A percentile compares a stretch with the other conserved stretches of the same genome.
Conservation (phyloP, 2,888 invertebrate species). For the Megamerina dolium region DNA sequence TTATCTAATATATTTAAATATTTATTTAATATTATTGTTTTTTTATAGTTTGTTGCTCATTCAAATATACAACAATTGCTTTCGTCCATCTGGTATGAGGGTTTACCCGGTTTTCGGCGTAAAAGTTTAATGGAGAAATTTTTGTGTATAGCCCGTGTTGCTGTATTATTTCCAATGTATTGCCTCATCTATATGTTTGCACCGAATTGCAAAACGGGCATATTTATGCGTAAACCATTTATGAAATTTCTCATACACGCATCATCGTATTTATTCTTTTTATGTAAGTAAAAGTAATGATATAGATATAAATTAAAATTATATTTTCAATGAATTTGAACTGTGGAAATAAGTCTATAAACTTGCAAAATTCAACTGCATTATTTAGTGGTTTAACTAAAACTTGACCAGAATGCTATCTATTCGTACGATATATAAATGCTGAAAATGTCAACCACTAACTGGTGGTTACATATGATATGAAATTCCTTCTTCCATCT, state of each 20-base stretch:
- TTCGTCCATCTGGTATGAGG: constrained; percentile 91
- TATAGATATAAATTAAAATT: no score
- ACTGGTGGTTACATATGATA: no score
- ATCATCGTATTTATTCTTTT: constrained; percentile 87
- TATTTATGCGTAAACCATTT: constrained; percentile 86
- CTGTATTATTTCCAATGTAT: constrained; percentile 80
- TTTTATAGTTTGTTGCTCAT: constrained; percentile 80
- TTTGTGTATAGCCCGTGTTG: constrained; percentile 68
- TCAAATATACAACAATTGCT: constrained; percentile 90
- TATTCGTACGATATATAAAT: no score
- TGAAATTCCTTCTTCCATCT: no score
- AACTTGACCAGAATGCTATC: no score
- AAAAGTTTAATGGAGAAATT: constrained; percentile 69
- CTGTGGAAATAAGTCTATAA: no score
- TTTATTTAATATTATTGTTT: no score
- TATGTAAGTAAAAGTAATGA: constrained; percentile 67
- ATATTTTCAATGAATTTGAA: no score
- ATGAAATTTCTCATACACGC: constrained; percentile 96
- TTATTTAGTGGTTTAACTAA: no score
- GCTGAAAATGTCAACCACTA: no score
- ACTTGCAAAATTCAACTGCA: no score
- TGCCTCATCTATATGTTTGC: constrained; percentile 78
- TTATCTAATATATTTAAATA: no score
- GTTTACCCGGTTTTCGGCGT: constrained; percentile 86
- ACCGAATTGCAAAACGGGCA: constrained; percentile 73